phyloP scores from a whole-genome alignment of 2,797 vertebrate genomes.

The Pygocentrus nattereri region DNA sequence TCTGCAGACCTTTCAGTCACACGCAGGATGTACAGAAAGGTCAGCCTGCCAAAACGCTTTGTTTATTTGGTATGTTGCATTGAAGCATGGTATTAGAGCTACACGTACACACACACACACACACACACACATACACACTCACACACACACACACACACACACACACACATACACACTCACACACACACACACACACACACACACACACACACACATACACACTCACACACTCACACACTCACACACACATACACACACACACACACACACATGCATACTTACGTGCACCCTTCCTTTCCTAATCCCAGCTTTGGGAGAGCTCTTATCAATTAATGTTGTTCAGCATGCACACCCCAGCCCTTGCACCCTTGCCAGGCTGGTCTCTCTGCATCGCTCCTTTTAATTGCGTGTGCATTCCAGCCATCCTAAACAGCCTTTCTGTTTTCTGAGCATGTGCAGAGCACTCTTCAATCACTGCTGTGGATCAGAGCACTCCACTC shows the following conservation, averaged over 20 bases:
- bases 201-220: not conserved
- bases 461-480: slow-evolving; percentile 9
- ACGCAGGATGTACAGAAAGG: slow-evolving; percentile 15
- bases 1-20: slow-evolving; percentile 12
- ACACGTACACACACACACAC: not conserved
- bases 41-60: slow-evolving; percentile 27
- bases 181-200: not conserved
- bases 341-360: slow-evolving; percentile 34
- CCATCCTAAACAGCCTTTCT: slow-evolving; percentile 55
- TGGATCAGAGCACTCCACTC: slow-evolving; percentile 21
- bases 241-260: not conserved
- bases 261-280: not conserved
- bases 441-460: slow-evolving; percentile 36
- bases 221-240: not conserved
- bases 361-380: slow-evolving; percentile 44
- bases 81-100: slow-evolving; percentile 33
- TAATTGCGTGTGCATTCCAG: slow-evolving; percentile 63
- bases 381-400: slow-evolving; percentile 46
- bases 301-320: slow-evolving; percentile 46
- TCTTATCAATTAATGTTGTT: slow-evolving; percentile 66
- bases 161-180: not conserved
- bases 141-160: not conserved
- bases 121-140: not conserved
- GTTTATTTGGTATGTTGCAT: slow-evolving; percentile 19
- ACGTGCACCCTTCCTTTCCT: slow-evolving; percentile 26